A percentile compares a stretch with the other conserved stretches of the same genome.
Evolutionary conservation across 2,888 invertebrate genomes (phyloP).

Genomic region (Abrostola triplasia): DNA sequence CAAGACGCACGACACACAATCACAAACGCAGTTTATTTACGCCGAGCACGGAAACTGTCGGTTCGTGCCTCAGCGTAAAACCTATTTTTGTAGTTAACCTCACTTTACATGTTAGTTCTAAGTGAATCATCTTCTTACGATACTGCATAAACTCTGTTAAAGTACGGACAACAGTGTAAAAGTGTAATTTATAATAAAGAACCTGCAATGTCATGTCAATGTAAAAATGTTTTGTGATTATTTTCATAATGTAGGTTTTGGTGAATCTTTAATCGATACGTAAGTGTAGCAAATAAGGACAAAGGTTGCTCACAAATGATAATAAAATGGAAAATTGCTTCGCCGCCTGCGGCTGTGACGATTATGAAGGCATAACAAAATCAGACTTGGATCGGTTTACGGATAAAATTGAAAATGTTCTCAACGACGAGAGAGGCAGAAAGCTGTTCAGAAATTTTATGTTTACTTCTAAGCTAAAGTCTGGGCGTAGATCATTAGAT

Average conservation of each 20-base stretch:
- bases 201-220: slow-evolving; percentile 2
- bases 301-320: slow-evolving; percentile 66
- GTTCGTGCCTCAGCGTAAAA: slow-evolving; percentile 60
- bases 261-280: slow-evolving; percentile 69
- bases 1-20: slow-evolving; percentile 41
- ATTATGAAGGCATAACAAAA: slow-evolving; percentile 79
- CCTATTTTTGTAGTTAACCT: slow-evolving; percentile 84
- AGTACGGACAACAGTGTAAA: slow-evolving; percentile 4
- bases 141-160: background rate
- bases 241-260: slow-evolving; percentile 28
- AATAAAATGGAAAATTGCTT: slow-evolving; percentile 85
- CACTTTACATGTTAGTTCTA: slow-evolving; percentile 68
- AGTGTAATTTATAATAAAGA: slow-evolving; percentile 6
- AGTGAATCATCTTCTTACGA: slow-evolving; percentile 46
- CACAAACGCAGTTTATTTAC: slow-evolving; percentile 75
- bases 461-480: slow-evolving; percentile 78
- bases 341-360: slow-evolving; percentile 82
- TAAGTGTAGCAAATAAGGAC: slow-evolving; percentile 62
- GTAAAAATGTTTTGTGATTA: slow-evolving; percentile 25
- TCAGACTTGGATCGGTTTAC: slow-evolving; percentile 85
- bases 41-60: slow-evolving; percentile 66
- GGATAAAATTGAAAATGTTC: slow-evolving; percentile 85
- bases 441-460: slow-evolving; percentile 83
- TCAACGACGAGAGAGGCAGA: slow-evolving; percentile 82
- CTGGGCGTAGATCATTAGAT: slow-evolving; percentile 76